These are phyloP conservation scores for Amiota minor DNA, from an alignment of 2,888 invertebrate genomes.

Conservation along the genomic window DNA sequence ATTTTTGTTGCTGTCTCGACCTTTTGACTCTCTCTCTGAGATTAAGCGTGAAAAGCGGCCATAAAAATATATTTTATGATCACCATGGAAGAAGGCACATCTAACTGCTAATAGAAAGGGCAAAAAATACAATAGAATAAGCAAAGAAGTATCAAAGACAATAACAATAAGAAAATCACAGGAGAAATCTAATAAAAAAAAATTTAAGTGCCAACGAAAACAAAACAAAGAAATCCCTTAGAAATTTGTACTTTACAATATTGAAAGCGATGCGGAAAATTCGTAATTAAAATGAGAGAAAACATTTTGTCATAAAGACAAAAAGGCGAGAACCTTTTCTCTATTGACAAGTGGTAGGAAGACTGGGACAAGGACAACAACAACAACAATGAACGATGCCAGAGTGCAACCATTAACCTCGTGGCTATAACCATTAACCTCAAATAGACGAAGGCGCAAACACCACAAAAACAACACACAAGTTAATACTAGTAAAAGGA, in stretches of 20 bases:
- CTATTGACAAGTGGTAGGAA: too few relatives aligned
- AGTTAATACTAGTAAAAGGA: neutral
- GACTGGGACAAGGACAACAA: too few relatives aligned
- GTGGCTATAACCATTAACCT: constrained; percentile 24
- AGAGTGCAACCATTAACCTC: constrained; percentile 15
- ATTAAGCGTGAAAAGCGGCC: constrained; percentile 41
- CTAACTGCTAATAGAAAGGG: neutral
- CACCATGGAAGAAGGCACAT: too few relatives aligned
- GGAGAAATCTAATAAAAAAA: constrained; percentile 9
- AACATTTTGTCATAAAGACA: constrained; percentile 10
- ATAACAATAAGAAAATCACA: constrained; percentile 39
- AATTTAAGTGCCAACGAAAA: constrained; percentile 23
- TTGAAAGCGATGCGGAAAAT: constrained; percentile 27
- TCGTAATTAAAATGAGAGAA: constrained; percentile 22
- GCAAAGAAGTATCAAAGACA: neutral
- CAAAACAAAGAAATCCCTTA: neutral
- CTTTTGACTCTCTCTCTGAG: constrained; percentile 37
- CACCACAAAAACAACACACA: constrained; percentile 35
- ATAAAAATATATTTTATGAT: constrained; percentile 57
- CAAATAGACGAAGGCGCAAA: constrained; percentile 5
- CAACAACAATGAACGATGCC: too few relatives aligned
- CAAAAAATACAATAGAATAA: neutral
- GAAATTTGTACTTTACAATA: constrained; percentile 16
- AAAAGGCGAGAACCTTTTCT: too few relatives aligned
- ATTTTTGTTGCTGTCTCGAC: too few relatives aligned